Conservation (phyloP, 2,888 invertebrate species). For the Apamea sordens region DNA sequence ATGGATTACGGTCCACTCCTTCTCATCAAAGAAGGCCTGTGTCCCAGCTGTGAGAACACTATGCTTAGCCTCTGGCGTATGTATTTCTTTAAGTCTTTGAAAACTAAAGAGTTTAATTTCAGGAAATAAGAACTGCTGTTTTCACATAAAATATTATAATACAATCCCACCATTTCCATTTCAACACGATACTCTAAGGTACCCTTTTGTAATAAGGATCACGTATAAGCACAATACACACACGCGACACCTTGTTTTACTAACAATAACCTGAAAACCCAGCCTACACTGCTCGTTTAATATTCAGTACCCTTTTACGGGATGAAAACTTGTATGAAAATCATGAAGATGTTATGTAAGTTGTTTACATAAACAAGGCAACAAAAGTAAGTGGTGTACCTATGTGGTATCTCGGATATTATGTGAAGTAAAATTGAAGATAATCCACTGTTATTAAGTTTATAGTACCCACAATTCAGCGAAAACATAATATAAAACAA, state of each 20-base stretch:
- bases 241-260: conserved; percentile 5
- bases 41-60: too few species aligned
- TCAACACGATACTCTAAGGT: not conserved
- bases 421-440: conserved; percentile 3
- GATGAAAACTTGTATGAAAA: conserved; percentile 40
- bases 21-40: too few species aligned
- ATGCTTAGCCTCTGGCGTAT: too few species aligned
- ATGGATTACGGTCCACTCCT: too few species aligned
- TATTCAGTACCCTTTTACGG: conserved; percentile 38
- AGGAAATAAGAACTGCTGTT: not conserved
- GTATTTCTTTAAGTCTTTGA: too few species aligned
- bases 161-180: not conserved
- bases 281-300: conserved; percentile 20
- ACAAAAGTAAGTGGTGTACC: not conserved
- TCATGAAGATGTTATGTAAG: conserved; percentile 12
- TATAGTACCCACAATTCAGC: not conserved
- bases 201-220: not conserved
- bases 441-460: not conserved
- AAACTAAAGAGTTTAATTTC: not conserved
- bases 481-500: not conserved
- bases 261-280: conserved; percentile 19
- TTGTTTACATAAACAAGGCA: conserved; percentile 4
- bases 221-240: not conserved
- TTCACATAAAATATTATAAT: not conserved
- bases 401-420: not conserved